These are phyloP conservation scores for Jacana jacana DNA, from an alignment of 2,113 vertebrate genomes.

Conservation along the genomic window DNA sequence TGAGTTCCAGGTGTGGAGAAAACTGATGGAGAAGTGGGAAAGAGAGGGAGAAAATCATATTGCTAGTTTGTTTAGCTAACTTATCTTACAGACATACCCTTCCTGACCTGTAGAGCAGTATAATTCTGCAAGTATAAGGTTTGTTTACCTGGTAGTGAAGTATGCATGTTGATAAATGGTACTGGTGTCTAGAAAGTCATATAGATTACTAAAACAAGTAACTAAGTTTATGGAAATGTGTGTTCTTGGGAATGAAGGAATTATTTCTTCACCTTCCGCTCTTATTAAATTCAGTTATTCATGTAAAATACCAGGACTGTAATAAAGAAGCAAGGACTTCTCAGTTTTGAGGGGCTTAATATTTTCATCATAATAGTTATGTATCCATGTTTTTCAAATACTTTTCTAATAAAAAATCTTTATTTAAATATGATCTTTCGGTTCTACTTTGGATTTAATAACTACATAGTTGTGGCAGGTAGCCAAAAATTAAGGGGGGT, in stretches of 20 bases:
- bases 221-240: background rate
- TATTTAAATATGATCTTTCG: background rate
- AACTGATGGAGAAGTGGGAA: background rate
- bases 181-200: background rate
- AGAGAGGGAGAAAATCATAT: background rate
- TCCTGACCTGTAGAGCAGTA: background rate
- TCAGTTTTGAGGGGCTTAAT: background rate
- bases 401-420: background rate
- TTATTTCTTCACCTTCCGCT: background rate
- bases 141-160: background rate
- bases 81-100: background rate
- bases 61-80: background rate
- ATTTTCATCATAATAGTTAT: background rate
- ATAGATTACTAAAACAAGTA: background rate
- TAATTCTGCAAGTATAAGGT: background rate
- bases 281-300: background rate
- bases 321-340: background rate
- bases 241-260: background rate
- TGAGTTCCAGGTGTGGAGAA: background rate
- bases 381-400: background rate
- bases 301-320: background rate
- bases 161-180: background rate
- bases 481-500: background rate
- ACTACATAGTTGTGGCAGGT: background rate
- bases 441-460: background rate